A percentile compares a stretch with the other conserved stretches of the same genome.
phyloP scores from a whole-genome alignment of 2,888 invertebrate species.

The Icerya purchasi region DNA sequence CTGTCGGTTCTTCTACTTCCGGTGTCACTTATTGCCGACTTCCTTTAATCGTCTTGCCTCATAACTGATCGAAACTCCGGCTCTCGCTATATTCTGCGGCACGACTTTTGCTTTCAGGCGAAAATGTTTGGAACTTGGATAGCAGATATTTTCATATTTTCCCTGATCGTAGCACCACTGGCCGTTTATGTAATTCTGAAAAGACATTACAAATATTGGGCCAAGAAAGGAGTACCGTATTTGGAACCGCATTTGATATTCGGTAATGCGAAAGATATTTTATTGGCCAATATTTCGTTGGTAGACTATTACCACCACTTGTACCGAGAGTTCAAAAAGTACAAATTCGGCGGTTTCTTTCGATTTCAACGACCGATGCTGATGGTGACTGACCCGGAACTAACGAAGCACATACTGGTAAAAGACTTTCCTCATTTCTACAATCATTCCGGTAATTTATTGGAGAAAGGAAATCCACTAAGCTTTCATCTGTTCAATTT shows the following conservation, averaged over 20 bases:
- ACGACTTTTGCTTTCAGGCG: too few species aligned
- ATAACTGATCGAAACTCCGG: too few species aligned
- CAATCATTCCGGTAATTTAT: constrained; percentile 25
- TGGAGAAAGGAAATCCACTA: constrained; percentile 23
- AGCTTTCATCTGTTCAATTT: constrained; percentile 26
- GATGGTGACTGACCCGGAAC: constrained; percentile 27
- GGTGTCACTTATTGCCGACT: too few species aligned
- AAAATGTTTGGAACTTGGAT: too few species aligned
- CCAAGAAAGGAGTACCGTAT: neutral
- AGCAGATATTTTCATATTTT: too few species aligned
- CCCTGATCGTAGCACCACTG: too few species aligned
- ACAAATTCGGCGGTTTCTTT: constrained; percentile 27
- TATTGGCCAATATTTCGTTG: neutral
- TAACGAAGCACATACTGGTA: constrained; percentile 28
- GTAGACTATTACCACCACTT: neutral
- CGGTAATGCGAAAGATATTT: neutral
- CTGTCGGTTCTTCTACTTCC: too few species aligned
- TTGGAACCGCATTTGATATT: neutral
- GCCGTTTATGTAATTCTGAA: too few species aligned
- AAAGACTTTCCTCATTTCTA: constrained; percentile 29
- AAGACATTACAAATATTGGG: neutral
- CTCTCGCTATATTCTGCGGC: too few species aligned
- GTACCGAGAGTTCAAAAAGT: neutral
- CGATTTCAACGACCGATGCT: constrained; percentile 29
- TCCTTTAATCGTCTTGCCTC: too few species aligned